phyloP scores from a whole-genome alignment of 2,113 vertebrate species.

The Oreochromis spilurus region DNA sequence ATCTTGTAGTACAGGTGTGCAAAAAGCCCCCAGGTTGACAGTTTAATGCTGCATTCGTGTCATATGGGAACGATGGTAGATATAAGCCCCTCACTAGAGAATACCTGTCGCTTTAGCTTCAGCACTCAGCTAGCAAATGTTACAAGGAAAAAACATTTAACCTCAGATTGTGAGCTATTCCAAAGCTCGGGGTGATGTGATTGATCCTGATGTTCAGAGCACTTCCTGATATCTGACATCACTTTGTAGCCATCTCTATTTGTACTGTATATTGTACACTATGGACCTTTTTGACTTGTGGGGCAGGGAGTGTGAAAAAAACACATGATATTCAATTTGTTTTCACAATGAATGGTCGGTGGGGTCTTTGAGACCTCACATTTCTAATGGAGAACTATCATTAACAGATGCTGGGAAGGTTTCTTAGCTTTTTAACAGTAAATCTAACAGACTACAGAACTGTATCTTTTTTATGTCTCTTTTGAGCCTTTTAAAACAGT shows the following conservation, averaged over 20 bases:
- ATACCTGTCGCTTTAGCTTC: neutral
- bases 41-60: constrained; percentile 43
- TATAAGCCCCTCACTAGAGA: neutral
- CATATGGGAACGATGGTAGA: neutral
- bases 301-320: neutral
- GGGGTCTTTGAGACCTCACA: neutral
- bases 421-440: neutral
- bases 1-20: constrained; percentile 45
- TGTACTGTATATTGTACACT: neutral
- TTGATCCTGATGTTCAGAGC: neutral
- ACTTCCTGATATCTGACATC: neutral
- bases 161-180: neutral
- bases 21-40: constrained; percentile 40
- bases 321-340: neutral
- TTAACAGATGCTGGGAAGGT: neutral
- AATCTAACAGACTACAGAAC: neutral
- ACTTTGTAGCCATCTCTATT: neutral
- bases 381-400: neutral
- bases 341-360: neutral
- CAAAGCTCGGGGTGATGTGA: constrained; percentile 5
- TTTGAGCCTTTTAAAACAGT: neutral
- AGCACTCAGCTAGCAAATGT: neutral
- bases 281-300: neutral
- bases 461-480: neutral
- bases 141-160: neutral